phyloP scores from a whole-genome alignment of 2,888 invertebrate species.

The Deilephila elpenor region DNA sequence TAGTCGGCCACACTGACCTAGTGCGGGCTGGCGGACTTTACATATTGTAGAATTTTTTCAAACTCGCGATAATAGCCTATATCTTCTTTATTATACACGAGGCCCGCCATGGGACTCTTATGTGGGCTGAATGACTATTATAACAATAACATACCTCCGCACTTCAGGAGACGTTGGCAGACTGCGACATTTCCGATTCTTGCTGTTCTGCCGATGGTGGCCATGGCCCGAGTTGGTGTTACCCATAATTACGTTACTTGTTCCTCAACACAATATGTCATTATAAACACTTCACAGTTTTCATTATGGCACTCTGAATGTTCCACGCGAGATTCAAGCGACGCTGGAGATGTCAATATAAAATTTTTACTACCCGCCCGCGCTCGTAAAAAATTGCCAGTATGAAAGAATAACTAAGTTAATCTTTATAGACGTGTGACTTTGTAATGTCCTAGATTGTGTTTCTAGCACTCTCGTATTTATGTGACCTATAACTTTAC shows the following conservation, averaged over 20 bases:
- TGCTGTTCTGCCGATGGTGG: slow-evolving; percentile 71
- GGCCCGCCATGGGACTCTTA: neutral
- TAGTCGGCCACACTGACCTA: too few species aligned
- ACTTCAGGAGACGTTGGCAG: slow-evolving; percentile 92
- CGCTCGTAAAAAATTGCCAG: neutral
- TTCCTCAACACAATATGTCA: slow-evolving; percentile 35
- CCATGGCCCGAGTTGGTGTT: slow-evolving; percentile 76
- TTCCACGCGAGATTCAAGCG: neutral
- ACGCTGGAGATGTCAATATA: slow-evolving; percentile 9
- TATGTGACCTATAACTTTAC: neutral
- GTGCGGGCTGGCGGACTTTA: too few species aligned
- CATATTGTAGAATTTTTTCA: too few species aligned
- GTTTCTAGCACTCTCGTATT: neutral
- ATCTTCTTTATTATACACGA: too few species aligned
- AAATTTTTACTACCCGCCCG: neutral
- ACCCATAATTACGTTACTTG: slow-evolving; percentile 63
- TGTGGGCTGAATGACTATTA: neutral
- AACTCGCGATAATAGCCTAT: too few species aligned
- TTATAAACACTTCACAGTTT: slow-evolving; percentile 19
- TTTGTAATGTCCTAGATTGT: neutral
- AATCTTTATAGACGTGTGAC: neutral
- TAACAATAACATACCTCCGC: slow-evolving; percentile 83
- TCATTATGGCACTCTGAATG: slow-evolving; percentile 12
- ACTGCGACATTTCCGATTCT: slow-evolving; percentile 87
- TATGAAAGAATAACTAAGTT: neutral